Evolutionary conservation across 37 sponge, comb jelly and placozoan species (phyloP), one percentile per base, ranked within the genome.

Genomic region (Axinella damicornis): DNA sequence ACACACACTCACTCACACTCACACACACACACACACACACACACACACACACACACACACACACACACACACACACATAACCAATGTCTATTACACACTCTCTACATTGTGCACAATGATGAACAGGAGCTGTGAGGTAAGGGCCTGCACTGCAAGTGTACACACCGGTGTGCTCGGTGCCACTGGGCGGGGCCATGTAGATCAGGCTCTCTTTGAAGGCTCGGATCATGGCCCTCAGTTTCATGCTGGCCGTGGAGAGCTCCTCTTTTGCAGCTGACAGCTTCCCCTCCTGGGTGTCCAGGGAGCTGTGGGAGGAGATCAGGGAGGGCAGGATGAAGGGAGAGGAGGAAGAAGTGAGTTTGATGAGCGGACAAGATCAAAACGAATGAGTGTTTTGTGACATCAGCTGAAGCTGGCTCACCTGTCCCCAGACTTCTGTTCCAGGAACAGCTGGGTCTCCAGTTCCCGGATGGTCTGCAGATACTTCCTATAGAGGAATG

Each of bases 161-260:
- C 46, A 46, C 46, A 46, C 46, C 46, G 9, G 46, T 46, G 46
- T 46, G 46, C 46, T 46, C 46, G 4, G 46, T 46, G 46, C 46
- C 46, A n/a, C 64, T 37, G 68, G 77, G 41, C 17, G 89, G 83
- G 33, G 90, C 60, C 64, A 61, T 36, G 31, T 65, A 66, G 64
- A 88, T 69, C 57, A 77, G 79, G 35, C 73, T 82, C 56, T 95
- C 89, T 73, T 88, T 95, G 82, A 85, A 88, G 56, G 85, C 80
- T 57, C 85, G 87, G 69, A 94, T 90, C 69, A 87, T 82, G 1
- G 83, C 69, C 27, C 91, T 86, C 58, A 94, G 90, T 24, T 87
- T 83, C 65, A 90, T 21, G 56, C 84, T 83, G 34, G 84, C 85
- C 16, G 36, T 68, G 24, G 84, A 60, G 33, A 94, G 83, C 11